Evolutionary conservation across 92 coral and sea anemone species (phyloP).

Genomic region (Epizoanthus illoricatus): DNA sequence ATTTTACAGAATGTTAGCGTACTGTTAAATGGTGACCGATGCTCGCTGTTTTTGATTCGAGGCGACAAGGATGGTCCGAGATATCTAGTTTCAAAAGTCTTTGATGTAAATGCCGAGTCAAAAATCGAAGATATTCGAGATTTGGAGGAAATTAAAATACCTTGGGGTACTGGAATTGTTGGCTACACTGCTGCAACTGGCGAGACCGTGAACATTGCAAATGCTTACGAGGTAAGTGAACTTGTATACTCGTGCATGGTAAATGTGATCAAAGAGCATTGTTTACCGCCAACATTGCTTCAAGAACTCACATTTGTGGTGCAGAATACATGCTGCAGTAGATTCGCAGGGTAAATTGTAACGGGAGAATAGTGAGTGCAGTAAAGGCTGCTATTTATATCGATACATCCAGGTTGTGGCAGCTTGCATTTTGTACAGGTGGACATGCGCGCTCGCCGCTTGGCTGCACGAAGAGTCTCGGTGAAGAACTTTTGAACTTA

Average conservation of each 20-base stretch:
- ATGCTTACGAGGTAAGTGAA: conserved; percentile 91
- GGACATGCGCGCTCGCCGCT: background rate
- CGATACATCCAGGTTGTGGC: background rate
- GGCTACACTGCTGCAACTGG: conserved; percentile 98
- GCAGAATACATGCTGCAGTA: background rate
- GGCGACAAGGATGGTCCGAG: conserved; percentile 98
- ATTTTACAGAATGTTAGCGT: conserved; percentile 98
- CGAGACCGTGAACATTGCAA: conserved; percentile 94
- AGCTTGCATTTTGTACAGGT: background rate
- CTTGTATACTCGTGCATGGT: background rate
- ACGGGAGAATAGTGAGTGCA: background rate
- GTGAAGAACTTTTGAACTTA: background rate
- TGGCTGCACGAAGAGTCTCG: conserved; percentile 1
- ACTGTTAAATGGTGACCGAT: conserved; percentile 95
- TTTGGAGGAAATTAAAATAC: conserved; percentile 94
- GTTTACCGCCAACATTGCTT: background rate
- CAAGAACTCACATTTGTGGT: conserved; percentile 6
- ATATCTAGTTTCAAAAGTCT: conserved; percentile 93
- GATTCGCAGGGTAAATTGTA: background rate
- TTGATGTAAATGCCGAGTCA: conserved; percentile 98
- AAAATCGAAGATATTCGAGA: conserved; percentile 96
- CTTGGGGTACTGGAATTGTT: conserved; percentile 97
- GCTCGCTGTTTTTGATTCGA: conserved; percentile 95
- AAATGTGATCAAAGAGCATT: conserved; percentile 29
- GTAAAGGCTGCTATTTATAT: background rate